Evolutionary conservation across 2,113 vertebrate species (phyloP).

Genomic region (Ceyx cyanopectus): DNA sequence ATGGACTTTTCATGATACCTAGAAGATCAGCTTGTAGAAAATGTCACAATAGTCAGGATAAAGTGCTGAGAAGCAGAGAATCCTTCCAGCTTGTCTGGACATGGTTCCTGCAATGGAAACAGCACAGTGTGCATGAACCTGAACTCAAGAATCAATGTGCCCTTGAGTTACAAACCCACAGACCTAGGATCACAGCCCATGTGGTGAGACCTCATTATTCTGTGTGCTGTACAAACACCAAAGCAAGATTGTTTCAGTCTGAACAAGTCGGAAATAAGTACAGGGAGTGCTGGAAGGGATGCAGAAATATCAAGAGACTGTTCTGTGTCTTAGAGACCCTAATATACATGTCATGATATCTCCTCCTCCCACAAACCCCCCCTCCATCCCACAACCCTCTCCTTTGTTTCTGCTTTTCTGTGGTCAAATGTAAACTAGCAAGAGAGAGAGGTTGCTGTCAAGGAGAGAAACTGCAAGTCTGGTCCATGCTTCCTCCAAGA

Average conservation of each 20-base stretch:
- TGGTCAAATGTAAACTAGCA: background rate
- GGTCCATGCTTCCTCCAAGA: background rate
- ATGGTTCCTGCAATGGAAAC: background rate
- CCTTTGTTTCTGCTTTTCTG: background rate
- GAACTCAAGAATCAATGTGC: background rate
- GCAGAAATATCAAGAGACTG: background rate
- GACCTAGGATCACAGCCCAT: background rate
- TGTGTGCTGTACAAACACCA: background rate
- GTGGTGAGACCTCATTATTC: background rate
- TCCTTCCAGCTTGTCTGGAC: background rate
- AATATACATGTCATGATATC: background rate
- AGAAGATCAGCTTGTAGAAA: background rate
- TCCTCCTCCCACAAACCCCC: accelerated
- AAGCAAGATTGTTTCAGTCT: background rate
- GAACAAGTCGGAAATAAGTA: accelerated
- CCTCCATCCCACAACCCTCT: background rate
- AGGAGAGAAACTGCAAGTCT: background rate
- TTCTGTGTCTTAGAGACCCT: background rate
- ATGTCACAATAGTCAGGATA: background rate
- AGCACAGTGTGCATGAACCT: background rate
- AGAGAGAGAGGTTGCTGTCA: background rate
- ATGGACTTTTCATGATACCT: background rate
- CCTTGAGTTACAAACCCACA: background rate
- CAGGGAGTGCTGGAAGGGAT: background rate
- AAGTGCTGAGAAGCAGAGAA: background rate